Evolutionary conservation across 2,888 invertebrate genomes (phyloP), one percentile per base, ranked within the genome.

Genomic region (Drosophila stalkeri): DNA sequence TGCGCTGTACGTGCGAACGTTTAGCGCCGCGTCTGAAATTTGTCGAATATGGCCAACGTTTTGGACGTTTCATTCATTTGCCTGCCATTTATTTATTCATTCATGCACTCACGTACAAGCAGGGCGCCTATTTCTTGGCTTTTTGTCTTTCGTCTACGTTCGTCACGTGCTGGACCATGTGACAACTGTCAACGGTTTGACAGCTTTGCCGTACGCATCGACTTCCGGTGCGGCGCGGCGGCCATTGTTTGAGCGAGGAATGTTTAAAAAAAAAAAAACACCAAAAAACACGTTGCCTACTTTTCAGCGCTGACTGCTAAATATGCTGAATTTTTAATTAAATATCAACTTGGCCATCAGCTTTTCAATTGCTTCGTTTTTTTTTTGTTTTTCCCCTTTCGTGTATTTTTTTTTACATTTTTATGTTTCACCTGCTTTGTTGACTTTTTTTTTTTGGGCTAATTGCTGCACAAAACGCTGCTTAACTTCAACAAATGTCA

Each of bases 181-280:
- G 90, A 86, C 90, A 86, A 90, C 81, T 89, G 86, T 87, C 86
- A 89, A 84, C 90, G 81, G 90, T 87, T 79, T 76, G 86, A 81
- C 83, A 80, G 80, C 81, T 63, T 56, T 61, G 71, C 62, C 82
- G 66, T 51, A 59, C 62, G 64, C 72, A 65, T 71, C 77, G 75
- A 75, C 76, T 71, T 81, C 75, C 75, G 71, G 77, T 81, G 76
- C 75, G 76, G 65, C 64, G 66, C 66, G 71, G 67, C 76, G 72
- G 72, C 84, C 81, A 80, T 90, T 83, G 69, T 69, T 79, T 7
- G 0, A 2, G 3, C 8, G 5, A 5, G n/a, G 14, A n/a, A 2
- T 2, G 23, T 23, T 4, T n/a, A 8, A 70, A 20, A 2, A 18
- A 20, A 8, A 70, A 20, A 2, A 18, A 7, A 68, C 4, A 23